Evolutionary conservation across 1,140 invertebrate genomes (phyloP).

Genomic region (Bombus difficillimus): DNA sequence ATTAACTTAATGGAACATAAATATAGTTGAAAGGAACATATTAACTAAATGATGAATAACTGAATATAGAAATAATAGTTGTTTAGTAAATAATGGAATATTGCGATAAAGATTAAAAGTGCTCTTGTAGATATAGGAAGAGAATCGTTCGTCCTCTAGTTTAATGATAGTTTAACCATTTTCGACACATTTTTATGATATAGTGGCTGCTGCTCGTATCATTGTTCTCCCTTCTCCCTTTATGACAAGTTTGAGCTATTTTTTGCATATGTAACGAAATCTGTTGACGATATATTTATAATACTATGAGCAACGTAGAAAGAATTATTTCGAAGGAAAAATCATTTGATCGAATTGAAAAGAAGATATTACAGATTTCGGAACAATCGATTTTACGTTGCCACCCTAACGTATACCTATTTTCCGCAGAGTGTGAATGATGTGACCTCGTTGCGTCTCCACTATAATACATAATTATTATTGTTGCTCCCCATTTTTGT

Average conservation of each 20-base stretch:
- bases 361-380: constrained; percentile 54
- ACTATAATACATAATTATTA: constrained; percentile 83
- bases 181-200: constrained; percentile 36
- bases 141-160: constrained; percentile 63
- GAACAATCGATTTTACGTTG: constrained; percentile 52
- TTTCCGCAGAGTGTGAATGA: constrained; percentile 76
- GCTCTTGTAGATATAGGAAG: constrained; percentile 24
- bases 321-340: neutral
- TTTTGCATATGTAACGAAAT: constrained; percentile 53
- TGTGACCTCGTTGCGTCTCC: constrained; percentile 70
- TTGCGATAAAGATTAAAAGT: neutral
- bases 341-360: neutral
- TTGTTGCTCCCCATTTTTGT: constrained; percentile 71
- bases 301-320: neutral
- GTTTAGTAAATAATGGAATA: neutral
- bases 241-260: constrained; percentile 47
- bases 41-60: neutral
- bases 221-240: neutral
- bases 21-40: neutral
- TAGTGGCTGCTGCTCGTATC: constrained; percentile 54
- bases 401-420: constrained; percentile 52
- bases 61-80: neutral
- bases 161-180: constrained; percentile 14
- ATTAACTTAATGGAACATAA: too few relatives aligned
- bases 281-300: constrained; percentile 21